A percentile compares a stretch with the other conserved stretches of the same genome.
Conservation (phyloP, 2,888 invertebrate species). For the Andrena praecox region DNA sequence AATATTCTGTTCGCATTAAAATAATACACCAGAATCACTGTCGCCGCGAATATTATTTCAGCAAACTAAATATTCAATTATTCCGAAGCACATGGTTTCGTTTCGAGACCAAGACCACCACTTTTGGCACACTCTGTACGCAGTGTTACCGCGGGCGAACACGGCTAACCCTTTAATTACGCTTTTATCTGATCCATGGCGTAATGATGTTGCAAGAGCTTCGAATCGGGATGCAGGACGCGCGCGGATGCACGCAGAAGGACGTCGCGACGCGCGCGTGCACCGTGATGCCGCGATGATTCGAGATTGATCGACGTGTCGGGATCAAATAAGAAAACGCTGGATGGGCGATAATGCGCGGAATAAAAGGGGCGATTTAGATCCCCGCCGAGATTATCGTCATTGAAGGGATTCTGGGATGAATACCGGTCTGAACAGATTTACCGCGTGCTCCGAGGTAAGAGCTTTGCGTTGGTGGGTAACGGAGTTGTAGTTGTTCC, state of each 20-base stretch:
- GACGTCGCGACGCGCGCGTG: conserved; percentile 10
- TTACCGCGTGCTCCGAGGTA: conserved; percentile 14
- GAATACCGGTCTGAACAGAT: conserved; percentile 39
- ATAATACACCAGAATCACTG: too few species aligned
- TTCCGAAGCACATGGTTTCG: too few species aligned
- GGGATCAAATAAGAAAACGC: conserved; percentile 58
- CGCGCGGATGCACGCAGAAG: background rate
- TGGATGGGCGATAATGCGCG: conserved; percentile 41
- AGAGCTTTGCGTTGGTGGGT: conserved; percentile 5
- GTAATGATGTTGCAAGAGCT: conserved; percentile 77
- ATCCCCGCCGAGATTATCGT: conserved; percentile 42
- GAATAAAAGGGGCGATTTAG: conserved; percentile 45
- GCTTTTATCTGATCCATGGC: conserved; percentile 79
- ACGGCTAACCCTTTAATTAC: conserved; percentile 79
- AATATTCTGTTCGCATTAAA: too few species aligned
- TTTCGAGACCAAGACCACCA: background rate
- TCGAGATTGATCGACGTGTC: conserved; percentile 52
- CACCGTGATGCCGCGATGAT: conserved; percentile 15
- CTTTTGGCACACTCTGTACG: background rate
- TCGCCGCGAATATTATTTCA: too few species aligned
- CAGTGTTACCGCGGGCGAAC: conserved; percentile 43
- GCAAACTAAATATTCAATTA: too few species aligned
- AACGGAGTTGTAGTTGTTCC: conserved; percentile 14
- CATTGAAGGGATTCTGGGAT: conserved; percentile 20
- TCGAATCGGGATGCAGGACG: conserved; percentile 66